phyloP scores from a whole-genome alignment of 2,113 vertebrate species.

The Tragelaphus scriptus region DNA sequence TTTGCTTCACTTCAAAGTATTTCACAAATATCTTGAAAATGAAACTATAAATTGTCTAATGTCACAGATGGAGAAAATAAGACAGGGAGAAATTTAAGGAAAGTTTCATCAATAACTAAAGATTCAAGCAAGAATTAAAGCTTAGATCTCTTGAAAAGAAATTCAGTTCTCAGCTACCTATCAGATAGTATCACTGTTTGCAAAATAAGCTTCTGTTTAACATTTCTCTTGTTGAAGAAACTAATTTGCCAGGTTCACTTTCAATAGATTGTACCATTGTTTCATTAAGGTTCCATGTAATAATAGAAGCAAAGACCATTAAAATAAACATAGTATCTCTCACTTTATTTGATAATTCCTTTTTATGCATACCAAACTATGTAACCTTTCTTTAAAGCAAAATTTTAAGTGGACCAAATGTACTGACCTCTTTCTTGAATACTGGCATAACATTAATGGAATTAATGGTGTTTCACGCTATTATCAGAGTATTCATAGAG shows the following conservation, averaged over 20 bases:
- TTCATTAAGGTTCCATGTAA: neutral
- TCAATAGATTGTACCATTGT: neutral
- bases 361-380: neutral
- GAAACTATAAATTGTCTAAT: neutral
- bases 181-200: neutral
- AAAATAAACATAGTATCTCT: neutral
- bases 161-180: neutral
- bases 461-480: neutral
- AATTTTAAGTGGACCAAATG: neutral
- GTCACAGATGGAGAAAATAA: neutral
- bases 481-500: neutral
- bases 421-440: neutral
- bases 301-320: neutral
- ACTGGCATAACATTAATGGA: neutral
- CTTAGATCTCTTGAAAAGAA: neutral
- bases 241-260: neutral
- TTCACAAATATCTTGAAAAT: neutral
- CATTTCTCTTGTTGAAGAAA: neutral
- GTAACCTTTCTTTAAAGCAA: neutral
- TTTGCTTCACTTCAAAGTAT: neutral
- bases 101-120: neutral
- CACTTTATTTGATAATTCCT: neutral
- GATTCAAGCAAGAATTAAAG: neutral
- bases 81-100: neutral
- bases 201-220: neutral